Conservation (phyloP, 2,888 invertebrate genomes). For the Megaustenia siamemsis region DNA sequence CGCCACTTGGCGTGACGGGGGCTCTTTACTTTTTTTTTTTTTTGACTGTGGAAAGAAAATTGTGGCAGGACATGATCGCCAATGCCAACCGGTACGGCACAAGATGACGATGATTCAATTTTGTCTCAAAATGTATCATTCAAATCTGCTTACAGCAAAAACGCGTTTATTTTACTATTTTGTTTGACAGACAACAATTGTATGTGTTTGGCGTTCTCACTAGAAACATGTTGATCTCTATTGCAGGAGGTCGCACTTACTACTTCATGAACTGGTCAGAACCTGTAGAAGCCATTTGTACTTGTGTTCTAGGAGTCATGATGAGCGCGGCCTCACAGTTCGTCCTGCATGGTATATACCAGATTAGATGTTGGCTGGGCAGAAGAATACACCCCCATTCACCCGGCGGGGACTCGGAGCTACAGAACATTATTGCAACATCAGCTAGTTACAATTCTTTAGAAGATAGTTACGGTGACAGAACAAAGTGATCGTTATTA, state of each 20-base stretch:
- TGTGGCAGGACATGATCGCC: no score
- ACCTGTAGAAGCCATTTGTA: conserved; percentile 74
- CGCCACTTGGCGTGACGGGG: no score
- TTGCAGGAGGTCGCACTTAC: conserved; percentile 61
- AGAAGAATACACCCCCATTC: background rate
- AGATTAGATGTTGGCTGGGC: conserved; percentile 60
- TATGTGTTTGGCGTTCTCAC: no score
- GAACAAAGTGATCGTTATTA: background rate
- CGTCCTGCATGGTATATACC: conserved; percentile 65
- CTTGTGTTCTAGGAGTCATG: conserved; percentile 71
- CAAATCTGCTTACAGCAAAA: no score
- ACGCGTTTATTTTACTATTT: no score
- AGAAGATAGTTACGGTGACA: conserved; percentile 33
- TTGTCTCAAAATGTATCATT: no score
- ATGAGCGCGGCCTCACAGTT: conserved; percentile 67
- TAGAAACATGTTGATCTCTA: background rate
- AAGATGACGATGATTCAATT: no score
- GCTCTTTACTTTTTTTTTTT: no score
- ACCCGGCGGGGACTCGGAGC: conserved; percentile 20
- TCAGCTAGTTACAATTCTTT: conserved; percentile 47
- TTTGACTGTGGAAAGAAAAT: no score
- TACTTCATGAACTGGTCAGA: conserved; percentile 75
- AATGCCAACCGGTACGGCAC: no score
- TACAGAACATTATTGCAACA: conserved; percentile 40
- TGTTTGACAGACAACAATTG: no score